Percentiles rank a stretch among this genome's conserved stretches.
Evolutionary conservation across 2,888 invertebrate species (phyloP).

Genomic region (Conops quadrifasciatus): DNA sequence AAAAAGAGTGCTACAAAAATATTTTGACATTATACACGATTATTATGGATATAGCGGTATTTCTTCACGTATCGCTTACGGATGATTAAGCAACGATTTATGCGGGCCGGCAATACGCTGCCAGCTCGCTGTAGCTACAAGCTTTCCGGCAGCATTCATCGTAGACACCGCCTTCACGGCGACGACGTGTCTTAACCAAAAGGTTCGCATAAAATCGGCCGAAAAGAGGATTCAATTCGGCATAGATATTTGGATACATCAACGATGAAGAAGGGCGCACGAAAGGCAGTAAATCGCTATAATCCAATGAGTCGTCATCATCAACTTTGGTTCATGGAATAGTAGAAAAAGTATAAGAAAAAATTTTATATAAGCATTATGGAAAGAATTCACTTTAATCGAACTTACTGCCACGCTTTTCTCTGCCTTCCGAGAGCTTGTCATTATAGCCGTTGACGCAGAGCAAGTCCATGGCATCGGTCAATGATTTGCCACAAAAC

Average conservation of each 20-base stretch:
- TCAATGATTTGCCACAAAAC: slow-evolving; percentile 50
- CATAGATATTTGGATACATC: neutral
- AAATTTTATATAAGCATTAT: too few species aligned
- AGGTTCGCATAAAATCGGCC: slow-evolving; percentile 32
- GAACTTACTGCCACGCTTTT: slow-evolving; percentile 10
- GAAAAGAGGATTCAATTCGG: neutral
- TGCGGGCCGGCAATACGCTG: slow-evolving; percentile 46
- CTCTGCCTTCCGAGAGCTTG: slow-evolving; percentile 25
- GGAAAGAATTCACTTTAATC: neutral
- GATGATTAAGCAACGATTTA: neutral
- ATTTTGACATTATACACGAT: too few species aligned
- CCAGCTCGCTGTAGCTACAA: slow-evolving; percentile 48
- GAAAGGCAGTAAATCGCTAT: too few species aligned
- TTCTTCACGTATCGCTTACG: too few species aligned
- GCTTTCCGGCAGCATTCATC: slow-evolving; percentile 56
- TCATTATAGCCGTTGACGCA: slow-evolving; percentile 51
- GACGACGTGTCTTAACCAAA: slow-evolving; percentile 51
- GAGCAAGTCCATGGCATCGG: slow-evolving; percentile 47
- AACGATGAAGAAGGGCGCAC: neutral
- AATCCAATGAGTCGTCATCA: too few species aligned
- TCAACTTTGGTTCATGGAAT: too few species aligned
- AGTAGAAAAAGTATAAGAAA: too few species aligned
- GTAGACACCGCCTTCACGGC: slow-evolving; percentile 47
- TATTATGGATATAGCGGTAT: too few species aligned
- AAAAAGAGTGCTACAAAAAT: too few species aligned